phyloP scores from a whole-genome alignment of 2,888 invertebrate genomes.

The Xanthia icteritia region DNA sequence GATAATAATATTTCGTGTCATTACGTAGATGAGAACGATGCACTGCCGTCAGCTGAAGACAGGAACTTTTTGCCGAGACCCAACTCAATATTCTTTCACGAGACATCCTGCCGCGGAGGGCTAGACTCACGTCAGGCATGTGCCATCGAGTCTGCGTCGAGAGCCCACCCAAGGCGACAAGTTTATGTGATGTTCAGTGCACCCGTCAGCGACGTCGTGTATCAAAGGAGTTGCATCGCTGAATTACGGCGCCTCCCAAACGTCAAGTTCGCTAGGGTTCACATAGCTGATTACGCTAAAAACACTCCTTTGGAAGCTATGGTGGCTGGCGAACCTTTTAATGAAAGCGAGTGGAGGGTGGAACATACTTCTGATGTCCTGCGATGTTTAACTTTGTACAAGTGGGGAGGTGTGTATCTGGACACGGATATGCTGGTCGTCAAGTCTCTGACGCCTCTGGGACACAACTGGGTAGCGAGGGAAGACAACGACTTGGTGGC shows the following conservation, averaged over 20 bases:
- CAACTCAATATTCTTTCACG: conserved; percentile 92
- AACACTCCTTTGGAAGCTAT: conserved; percentile 91
- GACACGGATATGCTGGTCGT: conserved; percentile 94
- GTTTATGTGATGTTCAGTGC: conserved; percentile 83
- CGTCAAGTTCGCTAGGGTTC: conserved; percentile 57
- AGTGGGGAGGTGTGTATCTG: conserved; percentile 93
- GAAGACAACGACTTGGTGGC: conserved; percentile 90
- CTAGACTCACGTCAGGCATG: conserved; percentile 91
- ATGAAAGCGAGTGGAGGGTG: conserved; percentile 85
- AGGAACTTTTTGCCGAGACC: conserved; percentile 67
- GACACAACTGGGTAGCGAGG: conserved; percentile 91
- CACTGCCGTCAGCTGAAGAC: conserved; percentile 66
- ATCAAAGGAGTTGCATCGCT: conserved; percentile 47
- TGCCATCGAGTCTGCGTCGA: conserved; percentile 92
- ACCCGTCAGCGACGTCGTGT: conserved; percentile 34
- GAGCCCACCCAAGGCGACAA: conserved; percentile 89
- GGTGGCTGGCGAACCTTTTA: conserved; percentile 86
- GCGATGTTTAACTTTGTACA: conserved; percentile 92
- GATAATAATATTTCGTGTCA: conserved; percentile 53
- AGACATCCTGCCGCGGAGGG: conserved; percentile 91
- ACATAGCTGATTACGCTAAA: conserved; percentile 81
- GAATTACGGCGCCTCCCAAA: conserved; percentile 41
- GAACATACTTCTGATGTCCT: conserved; percentile 92
- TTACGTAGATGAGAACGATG: conserved; percentile 54
- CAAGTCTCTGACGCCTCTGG: conserved; percentile 89